Evolutionary conservation across 1,140 invertebrate genomes (phyloP), one percentile per base, ranked within the genome.

Genomic region (Heterodera schachtii): DNA sequence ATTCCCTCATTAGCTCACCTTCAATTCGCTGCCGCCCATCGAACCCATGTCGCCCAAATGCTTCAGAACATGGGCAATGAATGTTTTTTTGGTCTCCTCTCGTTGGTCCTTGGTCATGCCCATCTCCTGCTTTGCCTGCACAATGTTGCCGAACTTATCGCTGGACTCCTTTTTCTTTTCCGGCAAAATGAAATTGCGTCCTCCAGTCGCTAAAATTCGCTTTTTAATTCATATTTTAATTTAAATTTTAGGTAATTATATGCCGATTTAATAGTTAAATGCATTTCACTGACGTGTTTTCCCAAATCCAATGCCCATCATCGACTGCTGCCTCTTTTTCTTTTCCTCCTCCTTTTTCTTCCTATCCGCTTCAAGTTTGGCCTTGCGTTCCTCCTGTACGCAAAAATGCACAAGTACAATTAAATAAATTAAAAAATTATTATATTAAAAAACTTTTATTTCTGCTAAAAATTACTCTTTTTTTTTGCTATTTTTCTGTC

Each of bases 101-200:
- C 83, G 79, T 69, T 89, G 88, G 83, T 90, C 88, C 74, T 89
- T 89, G 79, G 86, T 89, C 82, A 90, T 87, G 21, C 82, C 85
- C 86, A 85, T 85, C 66, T 86, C 87, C 60, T 76, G 87, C 60
- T 87, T 84, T 7, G 84, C 87, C 71, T 90, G 88, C 16, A 88
- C 88, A 80, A 89, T 88, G 75, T 90, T 89, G 31, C 88, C 88
- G 81, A 89, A 90, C 78, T 89, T 89, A 71, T 87, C 88, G 44
- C 84, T 81, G 47, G 84, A 70, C 46, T 88, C 87, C 64, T 89
- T 89, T 73, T 90, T 89, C 64, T 90, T 89, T 57, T 87, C 80
- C 2, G 86, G 86, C 64, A 90, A 71, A 47, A 86, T 75, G 60
- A 89, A 90, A 83, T 90, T 90, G 41, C 86, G 87, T n/a, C 88